Evolutionary conservation across 2,888 invertebrate genomes (phyloP).

Genomic region (Hydraecia micacea): DNA sequence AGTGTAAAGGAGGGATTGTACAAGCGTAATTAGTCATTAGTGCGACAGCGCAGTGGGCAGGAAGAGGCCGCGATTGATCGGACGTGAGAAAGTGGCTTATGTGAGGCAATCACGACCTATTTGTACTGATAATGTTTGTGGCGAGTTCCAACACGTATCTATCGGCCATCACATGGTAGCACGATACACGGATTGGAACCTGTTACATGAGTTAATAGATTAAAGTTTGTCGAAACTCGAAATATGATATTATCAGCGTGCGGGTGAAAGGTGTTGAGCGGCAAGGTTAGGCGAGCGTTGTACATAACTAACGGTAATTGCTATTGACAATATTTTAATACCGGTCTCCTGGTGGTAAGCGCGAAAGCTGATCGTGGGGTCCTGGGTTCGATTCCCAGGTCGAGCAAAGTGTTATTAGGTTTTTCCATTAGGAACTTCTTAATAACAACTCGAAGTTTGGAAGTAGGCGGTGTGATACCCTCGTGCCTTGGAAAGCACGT

Average conservation of each 20-base stretch:
- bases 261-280: neutral
- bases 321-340: neutral
- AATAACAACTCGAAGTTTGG: neutral
- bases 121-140: slow-evolving; percentile 58
- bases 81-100: slow-evolving; percentile 73
- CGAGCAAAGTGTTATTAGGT: neutral
- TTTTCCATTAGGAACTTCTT: neutral
- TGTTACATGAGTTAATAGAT: neutral
- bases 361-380: neutral
- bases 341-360: neutral
- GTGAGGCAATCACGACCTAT: slow-evolving; percentile 61
- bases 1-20: slow-evolving; percentile 82
- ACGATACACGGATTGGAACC: neutral
- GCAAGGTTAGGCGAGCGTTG: neutral
- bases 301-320: neutral
- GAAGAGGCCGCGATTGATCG: slow-evolving; percentile 85
- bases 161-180: slow-evolving; percentile 31
- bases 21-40: slow-evolving; percentile 89
- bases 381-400: neutral
- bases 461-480: neutral
- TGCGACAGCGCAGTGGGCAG: slow-evolving; percentile 84
- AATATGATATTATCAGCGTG: neutral
- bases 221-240: slow-evolving; percentile 2
- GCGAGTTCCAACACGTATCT: slow-evolving; percentile 28
- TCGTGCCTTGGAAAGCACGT: neutral